Base-by-base conservation (phyloP, 2,113 vertebrate species). In the Psilopsiagon aymara region DNA sequence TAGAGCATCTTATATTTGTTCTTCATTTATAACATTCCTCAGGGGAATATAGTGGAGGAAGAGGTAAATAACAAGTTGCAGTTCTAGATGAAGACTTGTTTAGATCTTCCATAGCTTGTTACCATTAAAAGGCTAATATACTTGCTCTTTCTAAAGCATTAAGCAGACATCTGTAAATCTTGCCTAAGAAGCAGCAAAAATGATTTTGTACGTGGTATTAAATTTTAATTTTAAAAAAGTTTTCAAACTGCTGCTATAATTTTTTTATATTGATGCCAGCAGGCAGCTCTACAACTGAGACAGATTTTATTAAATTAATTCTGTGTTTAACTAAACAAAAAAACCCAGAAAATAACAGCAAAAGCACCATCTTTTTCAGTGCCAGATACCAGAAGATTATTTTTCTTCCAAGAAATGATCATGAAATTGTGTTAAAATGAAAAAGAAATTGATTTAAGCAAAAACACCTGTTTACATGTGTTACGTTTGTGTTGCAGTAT, bases 261-360 rank as follows among this genome's bases (percentile, higher is more conserved):
- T 80, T 89, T 95, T 92, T 92, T 27, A 60, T 95, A 74, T 88
- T 71, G 92, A 78, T 73, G 63, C 24, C 76, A 95, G 63, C 82
- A 93, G 44, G 82, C 49, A 95, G 92, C 70, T 66, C 44, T 77
- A 47, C 43, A 88, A n/a, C 33, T 64, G 57, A 94, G 67, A 68
- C 13, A 88, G 41, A 73, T 60, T 75, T 90, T 88, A 92, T 94
- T 86, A 90, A 96, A 90, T 55, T 81, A 3, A 28, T 81, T 96
- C 77, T 83, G 49, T 95, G 80, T 96, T 95, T 91, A 92, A 94
- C 86, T 83, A 94, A 97, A 90, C 57, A 89, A 84, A 94, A 94
- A 64, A 1, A 39, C 39, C 39, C 39, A 39, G 3, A 84, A 88
- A 91, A 91, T 86, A 76, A 78, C 60, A 83, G 63, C 52, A 90